A percentile compares a stretch with the other conserved stretches of the same genome.
phyloP scores from a whole-genome alignment of 2,888 invertebrate genomes.

The Epinotia nisella region DNA sequence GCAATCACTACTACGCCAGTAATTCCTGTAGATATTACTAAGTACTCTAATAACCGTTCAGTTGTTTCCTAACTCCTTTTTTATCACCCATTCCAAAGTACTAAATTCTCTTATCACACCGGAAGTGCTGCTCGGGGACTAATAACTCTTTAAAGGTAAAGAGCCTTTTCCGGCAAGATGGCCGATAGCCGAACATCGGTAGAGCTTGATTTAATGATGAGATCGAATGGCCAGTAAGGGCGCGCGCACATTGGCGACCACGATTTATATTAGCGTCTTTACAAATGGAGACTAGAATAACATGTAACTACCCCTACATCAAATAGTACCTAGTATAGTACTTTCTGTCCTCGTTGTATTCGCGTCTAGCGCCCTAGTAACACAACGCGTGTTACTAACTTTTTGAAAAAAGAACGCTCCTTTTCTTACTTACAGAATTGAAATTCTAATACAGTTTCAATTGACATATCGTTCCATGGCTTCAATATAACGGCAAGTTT shows the following conservation, averaged over 20 bases:
- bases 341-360: no score
- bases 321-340: no score
- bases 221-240: slow-evolving; percentile 33
- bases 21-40: not conserved
- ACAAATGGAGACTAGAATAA: no score
- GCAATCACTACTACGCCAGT: no score
- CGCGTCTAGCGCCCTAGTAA: no score
- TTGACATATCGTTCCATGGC: no score
- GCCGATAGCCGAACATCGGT: slow-evolving; percentile 58
- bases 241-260: slow-evolving; percentile 1
- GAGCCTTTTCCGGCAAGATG: slow-evolving; percentile 46
- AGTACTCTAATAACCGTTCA: not conserved
- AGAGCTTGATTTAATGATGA: slow-evolving; percentile 69
- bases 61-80: slow-evolving; percentile 3
- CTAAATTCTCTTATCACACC: slow-evolving; percentile 60
- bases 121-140: slow-evolving; percentile 71
- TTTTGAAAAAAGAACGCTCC: no score
- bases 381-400: no score
- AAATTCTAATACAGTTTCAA: no score
- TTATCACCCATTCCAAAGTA: slow-evolving; percentile 26
- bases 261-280: not conserved
- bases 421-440: no score
- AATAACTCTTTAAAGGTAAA: slow-evolving; percentile 79
- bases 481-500: no score
- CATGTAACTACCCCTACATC: no score